Percentiles rank a stretch among this genome's conserved stretches.
These are phyloP conservation scores for Panagrolaimus sp. DNA, from an alignment of 1,140 invertebrate genomes.

Conservation along the genomic window DNA sequence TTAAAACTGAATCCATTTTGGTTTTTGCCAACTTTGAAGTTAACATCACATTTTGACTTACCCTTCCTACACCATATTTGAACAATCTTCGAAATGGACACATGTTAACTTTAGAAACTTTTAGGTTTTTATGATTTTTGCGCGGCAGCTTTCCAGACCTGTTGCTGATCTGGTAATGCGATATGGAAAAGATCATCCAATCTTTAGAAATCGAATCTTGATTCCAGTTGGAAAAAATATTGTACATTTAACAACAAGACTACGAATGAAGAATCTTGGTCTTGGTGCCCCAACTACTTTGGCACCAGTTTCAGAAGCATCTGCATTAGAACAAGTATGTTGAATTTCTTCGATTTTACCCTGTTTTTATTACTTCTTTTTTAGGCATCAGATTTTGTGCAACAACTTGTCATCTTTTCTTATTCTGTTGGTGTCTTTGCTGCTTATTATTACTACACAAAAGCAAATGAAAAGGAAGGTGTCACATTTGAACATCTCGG, in stretches of 20 bases:
- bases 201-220: conserved; percentile 33
- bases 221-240: conserved; percentile 43
- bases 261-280: conserved; percentile 45
- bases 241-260: conserved; percentile 38
- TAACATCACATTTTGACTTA: too few species aligned
- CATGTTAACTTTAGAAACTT: too few species aligned
- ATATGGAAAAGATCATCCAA: conserved; percentile 39
- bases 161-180: conserved; percentile 40
- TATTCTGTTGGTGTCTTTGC: conserved; percentile 46
- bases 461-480: conserved; percentile 36
- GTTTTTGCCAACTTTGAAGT: too few species aligned
- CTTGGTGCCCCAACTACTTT: conserved; percentile 36
- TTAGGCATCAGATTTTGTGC: conserved; percentile 41
- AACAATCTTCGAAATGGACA: too few species aligned
- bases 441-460: conserved; percentile 38
- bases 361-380: not conserved
- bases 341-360: not conserved
- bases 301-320: conserved; percentile 27
- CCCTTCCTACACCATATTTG: too few species aligned
- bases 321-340: conserved; percentile 37
- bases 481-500: conserved; percentile 29
- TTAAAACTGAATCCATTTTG: too few species aligned
- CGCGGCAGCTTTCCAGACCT: conserved; percentile 44
- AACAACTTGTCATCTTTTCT: conserved; percentile 45
- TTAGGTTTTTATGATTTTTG: conserved; percentile 40